Evolutionary conservation across 2,113 vertebrate genomes (phyloP), one percentile per base, ranked within the genome.

Genomic region (Tamias sibiricus): DNA sequence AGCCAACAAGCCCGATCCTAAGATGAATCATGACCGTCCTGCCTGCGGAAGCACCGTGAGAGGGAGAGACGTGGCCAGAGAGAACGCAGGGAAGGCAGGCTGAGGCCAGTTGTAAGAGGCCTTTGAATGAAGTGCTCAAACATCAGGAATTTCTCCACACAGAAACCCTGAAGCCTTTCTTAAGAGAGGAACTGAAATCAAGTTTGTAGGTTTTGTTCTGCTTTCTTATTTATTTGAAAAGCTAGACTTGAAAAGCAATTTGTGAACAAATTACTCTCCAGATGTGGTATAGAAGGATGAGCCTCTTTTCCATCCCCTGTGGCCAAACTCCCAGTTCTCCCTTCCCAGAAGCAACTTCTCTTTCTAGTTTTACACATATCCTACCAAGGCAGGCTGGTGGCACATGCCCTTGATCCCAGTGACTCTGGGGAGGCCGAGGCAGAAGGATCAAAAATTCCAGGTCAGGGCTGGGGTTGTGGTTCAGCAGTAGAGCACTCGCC

Each of bases 191-290:
- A 71, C 62, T 80, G 32, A 84, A 28, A 91, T 52, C 66, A 93
- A 91, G 80, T 8, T 35, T 32, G 30, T 68, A 42, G 28, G 49
- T 83, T 89, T 47, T 49, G 8, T 94, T 97, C 90, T 92, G 7
- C 26, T 95, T 88, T 66, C 42, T 40, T 84, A 7, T n/a, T 92
- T 62, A 76, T 42, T 90, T 90, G 90, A 66, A 49, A 26, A 92
- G 80, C 11, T 82, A 40, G 37, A 57, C 62, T 90, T n/a, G 3
- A 80, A 90, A 66, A 83, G n/a, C 28, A 64, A 84, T 75, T 69
- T 68, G 30, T 71, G 37, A 75, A 40, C 4, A 19, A 57, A 52
- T 52, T 16, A 52, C 30, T 62, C 72, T 37, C 44, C 44, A 57
- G 93, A 42, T 26, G 19, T 13, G 32, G 20, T 19, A 19, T 2